phyloP scores from a whole-genome alignment of 2,888 invertebrate species.

The Scaptomyza tumidula region DNA sequence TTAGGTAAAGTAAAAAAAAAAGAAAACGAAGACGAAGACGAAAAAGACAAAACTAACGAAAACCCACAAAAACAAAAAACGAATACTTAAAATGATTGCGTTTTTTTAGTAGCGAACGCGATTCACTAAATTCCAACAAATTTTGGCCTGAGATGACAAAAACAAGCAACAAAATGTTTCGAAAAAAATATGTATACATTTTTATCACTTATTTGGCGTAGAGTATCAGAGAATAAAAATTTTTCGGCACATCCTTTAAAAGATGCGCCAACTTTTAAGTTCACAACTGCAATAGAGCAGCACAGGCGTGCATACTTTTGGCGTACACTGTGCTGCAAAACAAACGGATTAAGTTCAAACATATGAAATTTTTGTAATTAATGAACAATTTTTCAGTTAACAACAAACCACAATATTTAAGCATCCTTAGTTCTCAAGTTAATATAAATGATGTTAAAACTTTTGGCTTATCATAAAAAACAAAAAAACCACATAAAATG shows the following conservation, averaged over 20 bases:
- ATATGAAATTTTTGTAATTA: constrained; percentile 54
- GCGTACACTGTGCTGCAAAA: constrained; percentile 59
- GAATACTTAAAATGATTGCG: constrained; percentile 76
- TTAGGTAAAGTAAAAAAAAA: constrained; percentile 55
- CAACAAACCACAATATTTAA: constrained; percentile 47
- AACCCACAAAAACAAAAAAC: constrained; percentile 43
- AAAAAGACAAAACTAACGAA: constrained; percentile 21
- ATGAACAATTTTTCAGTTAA: constrained; percentile 51
- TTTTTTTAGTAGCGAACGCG: constrained; percentile 84
- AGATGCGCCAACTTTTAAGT: constrained; percentile 48
- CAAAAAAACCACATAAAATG: background rate
- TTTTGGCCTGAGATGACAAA: constrained; percentile 51
- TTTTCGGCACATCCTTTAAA: constrained; percentile 25
- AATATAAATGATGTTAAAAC: constrained; percentile 55
- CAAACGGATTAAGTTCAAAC: constrained; percentile 63
- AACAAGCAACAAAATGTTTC: constrained; percentile 51
- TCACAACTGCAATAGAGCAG: constrained; percentile 79
- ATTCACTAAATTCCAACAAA: constrained; percentile 72
- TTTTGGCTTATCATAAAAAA: constrained; percentile 71
- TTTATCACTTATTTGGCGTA: constrained; percentile 83
- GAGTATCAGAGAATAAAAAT: constrained; percentile 48
- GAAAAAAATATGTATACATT: constrained; percentile 59
- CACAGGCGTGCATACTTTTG: constrained; percentile 65
- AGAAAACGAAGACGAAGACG: constrained; percentile 30
- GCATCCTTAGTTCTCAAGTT: constrained; percentile 75